Conservation (phyloP, 2,797 vertebrate genomes). For the Psittacula derbiana region DNA sequence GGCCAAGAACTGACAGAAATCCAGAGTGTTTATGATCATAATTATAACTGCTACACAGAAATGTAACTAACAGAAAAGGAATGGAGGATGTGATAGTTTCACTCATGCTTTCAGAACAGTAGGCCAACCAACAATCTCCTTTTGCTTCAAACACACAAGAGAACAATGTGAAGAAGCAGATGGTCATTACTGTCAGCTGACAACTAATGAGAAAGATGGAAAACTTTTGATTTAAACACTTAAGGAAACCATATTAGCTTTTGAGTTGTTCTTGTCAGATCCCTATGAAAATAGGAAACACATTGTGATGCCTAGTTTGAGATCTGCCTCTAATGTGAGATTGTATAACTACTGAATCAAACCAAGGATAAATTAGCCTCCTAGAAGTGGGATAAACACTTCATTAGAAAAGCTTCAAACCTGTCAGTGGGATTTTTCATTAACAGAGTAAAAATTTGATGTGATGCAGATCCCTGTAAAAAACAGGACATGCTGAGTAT, state of each 20-base stretch:
- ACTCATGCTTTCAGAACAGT: background rate
- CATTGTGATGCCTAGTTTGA: background rate
- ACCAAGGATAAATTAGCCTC: background rate
- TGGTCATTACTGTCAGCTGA: background rate
- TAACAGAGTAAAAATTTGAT: background rate
- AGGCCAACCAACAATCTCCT: background rate
- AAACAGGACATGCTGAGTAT: background rate
- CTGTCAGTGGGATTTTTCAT: background rate
- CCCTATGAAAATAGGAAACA: background rate
- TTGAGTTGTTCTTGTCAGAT: background rate
- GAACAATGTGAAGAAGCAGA: background rate
- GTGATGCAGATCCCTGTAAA: background rate
- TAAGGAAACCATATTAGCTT: background rate
- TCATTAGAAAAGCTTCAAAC: background rate
- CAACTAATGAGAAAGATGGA: background rate
- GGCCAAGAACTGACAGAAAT: background rate
- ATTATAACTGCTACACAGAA: background rate
- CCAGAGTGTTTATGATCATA: background rate
- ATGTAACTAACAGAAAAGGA: background rate
- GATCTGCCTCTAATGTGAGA: background rate
- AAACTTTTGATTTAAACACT: background rate
- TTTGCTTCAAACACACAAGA: background rate
- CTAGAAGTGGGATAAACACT: background rate
- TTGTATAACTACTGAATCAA: background rate
- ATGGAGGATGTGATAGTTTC: background rate